Evolutionary conservation across 2,113 vertebrate genomes (phyloP).

Genomic region (Elgaria multicarinata): DNA sequence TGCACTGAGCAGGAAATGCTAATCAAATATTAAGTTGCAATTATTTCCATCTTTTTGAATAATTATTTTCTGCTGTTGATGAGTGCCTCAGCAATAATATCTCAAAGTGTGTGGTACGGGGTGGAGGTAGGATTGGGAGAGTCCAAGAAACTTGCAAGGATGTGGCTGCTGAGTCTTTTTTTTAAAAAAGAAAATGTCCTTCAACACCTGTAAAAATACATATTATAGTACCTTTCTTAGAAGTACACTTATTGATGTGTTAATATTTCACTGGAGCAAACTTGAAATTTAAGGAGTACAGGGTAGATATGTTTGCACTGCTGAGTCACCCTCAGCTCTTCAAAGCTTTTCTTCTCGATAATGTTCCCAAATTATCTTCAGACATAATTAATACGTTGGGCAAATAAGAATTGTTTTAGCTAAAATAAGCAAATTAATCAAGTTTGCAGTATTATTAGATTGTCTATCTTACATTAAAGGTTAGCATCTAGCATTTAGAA

Average conservation of each 20-base stretch:
- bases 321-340: neutral
- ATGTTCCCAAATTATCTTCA: neutral
- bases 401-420: slow-evolving; percentile 1
- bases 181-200: neutral
- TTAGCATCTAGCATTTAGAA: neutral
- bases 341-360: neutral
- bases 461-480: neutral
- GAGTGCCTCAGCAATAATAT: neutral
- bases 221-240: neutral
- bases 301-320: neutral
- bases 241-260: neutral
- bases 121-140: neutral
- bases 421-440: slow-evolving; percentile 11
- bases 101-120: neutral
- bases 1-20: neutral
- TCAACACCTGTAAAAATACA: neutral
- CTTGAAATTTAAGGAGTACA: neutral
- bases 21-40: neutral
- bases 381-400: slow-evolving; percentile 12
- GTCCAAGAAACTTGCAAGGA: too few species aligned
- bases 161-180: neutral
- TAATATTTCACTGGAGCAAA: neutral
- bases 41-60: neutral
- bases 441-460: neutral
- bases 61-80: neutral